phyloP scores from a whole-genome alignment of 2,888 invertebrate genomes.

The Caradrina kadenii region DNA sequence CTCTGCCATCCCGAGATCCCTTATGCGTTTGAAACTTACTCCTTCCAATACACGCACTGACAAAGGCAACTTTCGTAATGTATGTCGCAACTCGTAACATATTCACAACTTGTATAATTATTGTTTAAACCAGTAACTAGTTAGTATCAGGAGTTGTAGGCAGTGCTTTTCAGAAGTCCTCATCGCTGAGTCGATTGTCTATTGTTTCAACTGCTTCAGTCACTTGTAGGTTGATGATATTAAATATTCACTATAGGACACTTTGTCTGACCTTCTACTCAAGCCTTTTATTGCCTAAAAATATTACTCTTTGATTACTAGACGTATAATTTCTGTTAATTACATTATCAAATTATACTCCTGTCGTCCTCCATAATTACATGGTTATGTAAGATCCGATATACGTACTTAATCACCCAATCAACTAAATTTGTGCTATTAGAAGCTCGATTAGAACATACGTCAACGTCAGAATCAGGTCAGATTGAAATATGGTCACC shows the following conservation, averaged over 20 bases:
- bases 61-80: slow-evolving; percentile 74
- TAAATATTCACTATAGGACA: not conserved
- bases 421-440: slow-evolving; percentile 53
- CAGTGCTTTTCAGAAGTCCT: slow-evolving; percentile 17
- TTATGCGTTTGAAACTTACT: slow-evolving; percentile 85
- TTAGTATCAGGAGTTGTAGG: slow-evolving; percentile 33
- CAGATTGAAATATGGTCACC: slow-evolving; percentile 26
- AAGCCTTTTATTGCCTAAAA: not conserved
- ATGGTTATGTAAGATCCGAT: slow-evolving; percentile 31
- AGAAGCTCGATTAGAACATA: slow-evolving; percentile 32
- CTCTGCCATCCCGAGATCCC: slow-evolving; percentile 80
- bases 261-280: not conserved
- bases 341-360: slow-evolving; percentile 34
- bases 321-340: slow-evolving; percentile 25
- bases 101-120: slow-evolving; percentile 57
- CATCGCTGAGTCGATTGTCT: slow-evolving; percentile 1
- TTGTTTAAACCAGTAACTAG: slow-evolving; percentile 54
- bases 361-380: slow-evolving; percentile 27
- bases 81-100: slow-evolving; percentile 60
- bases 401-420: slow-evolving; percentile 50
- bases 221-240: not conserved
- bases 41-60: slow-evolving; percentile 73
- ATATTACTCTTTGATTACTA: slow-evolving; percentile 7
- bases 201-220: not conserved
- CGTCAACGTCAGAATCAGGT: slow-evolving; percentile 35